Evolutionary conservation across 2,888 invertebrate genomes (phyloP).

Genomic region (Idaea biselata): DNA sequence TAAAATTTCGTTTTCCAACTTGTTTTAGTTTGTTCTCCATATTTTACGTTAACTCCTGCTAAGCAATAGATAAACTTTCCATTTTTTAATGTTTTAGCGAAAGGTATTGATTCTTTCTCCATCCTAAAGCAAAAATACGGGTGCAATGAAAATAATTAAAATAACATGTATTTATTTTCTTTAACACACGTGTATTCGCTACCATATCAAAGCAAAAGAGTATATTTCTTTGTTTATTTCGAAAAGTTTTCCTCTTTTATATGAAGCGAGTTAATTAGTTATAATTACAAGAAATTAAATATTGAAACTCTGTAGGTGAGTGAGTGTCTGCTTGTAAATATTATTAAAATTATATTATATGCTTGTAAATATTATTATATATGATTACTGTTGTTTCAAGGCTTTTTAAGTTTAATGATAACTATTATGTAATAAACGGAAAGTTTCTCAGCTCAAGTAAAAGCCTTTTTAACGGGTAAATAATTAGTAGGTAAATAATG

Average conservation of each 20-base stretch:
- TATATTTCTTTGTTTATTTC: neutral
- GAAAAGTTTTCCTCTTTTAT: neutral
- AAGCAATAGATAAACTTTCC: conserved; percentile 33
- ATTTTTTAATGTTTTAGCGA: conserved; percentile 41
- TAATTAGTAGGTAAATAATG: no score
- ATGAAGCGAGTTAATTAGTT: neutral
- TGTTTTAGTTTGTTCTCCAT: conserved; percentile 23
- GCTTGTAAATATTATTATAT: no score
- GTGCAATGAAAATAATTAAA: neutral
- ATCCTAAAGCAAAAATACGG: conserved; percentile 2
- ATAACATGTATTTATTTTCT: neutral
- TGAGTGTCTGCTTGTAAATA: no score
- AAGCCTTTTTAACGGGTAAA: no score
- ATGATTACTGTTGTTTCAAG: no score
- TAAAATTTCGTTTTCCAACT: conserved; percentile 29
- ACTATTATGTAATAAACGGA: no score
- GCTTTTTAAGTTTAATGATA: no score
- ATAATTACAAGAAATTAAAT: neutral
- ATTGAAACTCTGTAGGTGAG: no score
- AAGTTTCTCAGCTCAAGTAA: no score
- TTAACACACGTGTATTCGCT: neutral
- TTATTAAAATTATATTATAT: no score
- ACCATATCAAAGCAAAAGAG: neutral
- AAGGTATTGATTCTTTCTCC: conserved; percentile 15
- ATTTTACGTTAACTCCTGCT: conserved; percentile 41